A percentile compares a stretch with the other conserved stretches of the same genome.
These are phyloP conservation scores for Arge pagana DNA, from an alignment of 2,888 invertebrate genomes.

Conservation along the genomic window DNA sequence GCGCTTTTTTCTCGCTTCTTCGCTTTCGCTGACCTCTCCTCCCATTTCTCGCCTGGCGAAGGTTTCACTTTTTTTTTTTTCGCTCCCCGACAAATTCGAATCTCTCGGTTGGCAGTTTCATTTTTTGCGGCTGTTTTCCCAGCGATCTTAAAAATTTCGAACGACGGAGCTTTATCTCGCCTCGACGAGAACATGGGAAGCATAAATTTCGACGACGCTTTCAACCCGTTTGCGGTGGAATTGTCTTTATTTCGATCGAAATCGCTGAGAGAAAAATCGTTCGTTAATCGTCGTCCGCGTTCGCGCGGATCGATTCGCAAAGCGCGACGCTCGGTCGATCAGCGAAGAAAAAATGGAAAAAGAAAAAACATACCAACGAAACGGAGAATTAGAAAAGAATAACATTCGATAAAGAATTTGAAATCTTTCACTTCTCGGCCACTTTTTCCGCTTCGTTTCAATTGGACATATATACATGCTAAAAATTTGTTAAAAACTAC, in stretches of 20 bases:
- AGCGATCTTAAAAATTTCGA: too few relatives aligned
- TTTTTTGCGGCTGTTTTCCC: too few relatives aligned
- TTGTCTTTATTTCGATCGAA: too few relatives aligned
- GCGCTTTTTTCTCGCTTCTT: constrained; percentile 25
- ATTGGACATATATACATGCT: constrained; percentile 55
- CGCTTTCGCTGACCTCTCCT: background rate
- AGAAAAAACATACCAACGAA: background rate
- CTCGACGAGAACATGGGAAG: too few relatives aligned
- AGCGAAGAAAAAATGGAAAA: background rate
- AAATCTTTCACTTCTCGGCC: background rate
- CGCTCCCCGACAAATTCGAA: background rate
- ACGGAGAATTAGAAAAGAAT: constrained; percentile 9
- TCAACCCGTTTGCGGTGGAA: too few relatives aligned
- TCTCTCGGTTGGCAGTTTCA: background rate
- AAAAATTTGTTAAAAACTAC: constrained; percentile 53
- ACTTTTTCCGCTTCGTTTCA: constrained; percentile 30
- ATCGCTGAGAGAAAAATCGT: too few relatives aligned
- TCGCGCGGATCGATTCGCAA: too few relatives aligned
- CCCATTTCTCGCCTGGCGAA: background rate
- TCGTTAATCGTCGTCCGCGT: too few relatives aligned
- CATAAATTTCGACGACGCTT: too few relatives aligned
- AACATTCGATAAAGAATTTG: constrained; percentile 8
- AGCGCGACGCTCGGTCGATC: too few relatives aligned
- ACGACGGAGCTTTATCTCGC: too few relatives aligned
- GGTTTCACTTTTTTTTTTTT: constrained; percentile 3